These are phyloP conservation scores for Lithophane socia DNA, from an alignment of 2,888 invertebrate species.

Conservation along the genomic window DNA sequence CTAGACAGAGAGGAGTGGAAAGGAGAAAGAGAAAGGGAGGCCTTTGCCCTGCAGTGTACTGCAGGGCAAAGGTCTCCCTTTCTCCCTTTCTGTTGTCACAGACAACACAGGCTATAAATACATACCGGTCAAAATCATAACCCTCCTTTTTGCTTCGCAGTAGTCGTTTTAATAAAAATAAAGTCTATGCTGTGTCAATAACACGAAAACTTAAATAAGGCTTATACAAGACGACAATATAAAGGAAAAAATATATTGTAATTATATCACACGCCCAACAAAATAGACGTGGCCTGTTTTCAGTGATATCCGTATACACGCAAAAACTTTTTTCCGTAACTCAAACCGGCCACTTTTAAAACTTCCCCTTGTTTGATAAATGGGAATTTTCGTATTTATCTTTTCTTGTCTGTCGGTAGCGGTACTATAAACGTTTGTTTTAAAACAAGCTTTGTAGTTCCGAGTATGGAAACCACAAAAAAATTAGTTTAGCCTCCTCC, in stretches of 20 bases:
- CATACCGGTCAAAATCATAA: no score
- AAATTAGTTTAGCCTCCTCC: neutral
- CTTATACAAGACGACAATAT: neutral
- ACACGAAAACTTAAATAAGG: neutral
- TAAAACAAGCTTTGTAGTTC: conserved; percentile 48
- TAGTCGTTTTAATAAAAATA: no score
- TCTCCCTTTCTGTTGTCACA: no score
- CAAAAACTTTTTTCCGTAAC: conserved; percentile 47
- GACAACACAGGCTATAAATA: no score
- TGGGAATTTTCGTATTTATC: conserved; percentile 60
- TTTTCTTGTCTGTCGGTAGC: conserved; percentile 45
- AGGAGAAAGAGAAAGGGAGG: no score
- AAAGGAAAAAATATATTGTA: neutral
- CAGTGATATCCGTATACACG: conserved; percentile 14
- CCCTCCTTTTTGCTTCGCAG: no score
- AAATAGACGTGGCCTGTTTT: conserved; percentile 7
- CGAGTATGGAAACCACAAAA: conserved; percentile 44
- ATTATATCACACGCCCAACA: neutral
- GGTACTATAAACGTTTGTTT: conserved; percentile 56
- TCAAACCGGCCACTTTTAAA: conserved; percentile 50
- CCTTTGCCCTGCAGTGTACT: no score
- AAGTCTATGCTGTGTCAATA: neutral
- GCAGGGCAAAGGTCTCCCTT: no score
- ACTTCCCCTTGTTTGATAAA: conserved; percentile 59
- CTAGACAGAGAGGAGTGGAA: no score